These are phyloP conservation scores for Centrocercus urophasianus DNA, from an alignment of 2,113 vertebrate species.

Conservation along the genomic window DNA sequence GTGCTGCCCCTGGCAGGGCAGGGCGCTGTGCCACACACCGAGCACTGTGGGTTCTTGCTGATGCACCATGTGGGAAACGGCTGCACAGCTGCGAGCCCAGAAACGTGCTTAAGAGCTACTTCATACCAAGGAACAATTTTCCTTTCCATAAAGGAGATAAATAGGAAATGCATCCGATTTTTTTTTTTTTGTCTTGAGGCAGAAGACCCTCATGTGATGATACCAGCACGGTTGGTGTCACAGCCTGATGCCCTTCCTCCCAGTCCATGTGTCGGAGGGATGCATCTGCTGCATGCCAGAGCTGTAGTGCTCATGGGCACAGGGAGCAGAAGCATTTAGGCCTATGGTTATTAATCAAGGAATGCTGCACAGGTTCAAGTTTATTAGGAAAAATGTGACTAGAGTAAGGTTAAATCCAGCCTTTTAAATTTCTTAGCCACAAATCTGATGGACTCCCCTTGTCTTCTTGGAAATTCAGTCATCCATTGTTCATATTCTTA, in stretches of 20 bases:
- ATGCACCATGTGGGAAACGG: not conserved
- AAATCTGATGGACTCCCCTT: not conserved
- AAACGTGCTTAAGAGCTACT: not conserved
- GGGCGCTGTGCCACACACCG: not conserved
- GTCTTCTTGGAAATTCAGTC: not conserved
- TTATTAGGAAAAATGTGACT: not conserved
- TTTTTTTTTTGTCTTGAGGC: not conserved
- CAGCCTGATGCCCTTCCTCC: not conserved
- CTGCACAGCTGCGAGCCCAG: not conserved
- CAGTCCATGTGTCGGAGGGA: not conserved
- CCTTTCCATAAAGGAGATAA: not conserved
- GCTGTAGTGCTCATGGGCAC: not conserved
- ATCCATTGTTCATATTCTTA: not conserved
- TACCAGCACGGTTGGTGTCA: not conserved
- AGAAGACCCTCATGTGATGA: not conserved
- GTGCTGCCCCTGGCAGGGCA: not conserved
- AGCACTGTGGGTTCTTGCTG: accelerated
- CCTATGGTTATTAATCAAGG: not conserved
- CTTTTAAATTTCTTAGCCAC: not conserved
- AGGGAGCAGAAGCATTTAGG: not conserved
- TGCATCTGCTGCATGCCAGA: accelerated
- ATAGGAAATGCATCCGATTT: not conserved
- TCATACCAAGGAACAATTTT: not conserved
- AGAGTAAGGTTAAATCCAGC: not conserved
- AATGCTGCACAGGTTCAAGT: not conserved